phyloP scores from a whole-genome alignment of 2,797 vertebrate genomes.

The Sebastes hubbsi region DNA sequence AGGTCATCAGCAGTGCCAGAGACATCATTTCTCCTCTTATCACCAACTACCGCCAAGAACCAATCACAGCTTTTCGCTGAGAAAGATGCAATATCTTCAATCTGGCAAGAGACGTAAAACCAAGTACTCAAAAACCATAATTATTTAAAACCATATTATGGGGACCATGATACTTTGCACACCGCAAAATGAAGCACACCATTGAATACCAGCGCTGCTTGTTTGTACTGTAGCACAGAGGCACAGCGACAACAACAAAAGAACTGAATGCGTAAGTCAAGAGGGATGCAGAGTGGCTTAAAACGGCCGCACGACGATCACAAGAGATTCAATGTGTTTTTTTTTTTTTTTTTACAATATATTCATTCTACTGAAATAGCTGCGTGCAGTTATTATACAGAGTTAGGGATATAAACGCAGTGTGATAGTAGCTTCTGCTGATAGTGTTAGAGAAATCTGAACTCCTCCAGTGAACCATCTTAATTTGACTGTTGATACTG shows the following conservation, averaged over 20 bases:
- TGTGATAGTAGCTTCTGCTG: conserved; percentile 15
- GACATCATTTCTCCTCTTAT: conserved; percentile 44
- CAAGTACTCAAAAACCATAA: conserved; percentile 45
- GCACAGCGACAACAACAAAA: background rate
- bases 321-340: conserved; percentile 21
- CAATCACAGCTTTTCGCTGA: conserved; percentile 49
- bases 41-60: conserved; percentile 41
- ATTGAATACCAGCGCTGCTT: conserved; percentile 41
- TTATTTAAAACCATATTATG: conserved; percentile 50
- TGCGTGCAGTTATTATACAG: conserved; percentile 50
- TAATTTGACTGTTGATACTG: conserved; percentile 5
- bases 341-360: background rate
- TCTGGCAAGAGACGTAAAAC: conserved; percentile 48
- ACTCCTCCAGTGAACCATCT: conserved; percentile 10
- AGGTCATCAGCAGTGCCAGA: conserved; percentile 65
- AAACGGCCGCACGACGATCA: conserved; percentile 20
- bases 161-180: conserved; percentile 50
- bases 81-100: conserved; percentile 43
- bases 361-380: conserved; percentile 41
- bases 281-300: conserved; percentile 27
- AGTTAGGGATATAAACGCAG: conserved; percentile 32
- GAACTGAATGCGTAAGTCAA: conserved; percentile 14
- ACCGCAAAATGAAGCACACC: conserved; percentile 53
- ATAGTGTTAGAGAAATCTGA: conserved; percentile 32
- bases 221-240: conserved; percentile 37